Evolutionary conservation across 2,113 vertebrate species (phyloP).

Genomic region (Myrmecobius fasciatus): DNA sequence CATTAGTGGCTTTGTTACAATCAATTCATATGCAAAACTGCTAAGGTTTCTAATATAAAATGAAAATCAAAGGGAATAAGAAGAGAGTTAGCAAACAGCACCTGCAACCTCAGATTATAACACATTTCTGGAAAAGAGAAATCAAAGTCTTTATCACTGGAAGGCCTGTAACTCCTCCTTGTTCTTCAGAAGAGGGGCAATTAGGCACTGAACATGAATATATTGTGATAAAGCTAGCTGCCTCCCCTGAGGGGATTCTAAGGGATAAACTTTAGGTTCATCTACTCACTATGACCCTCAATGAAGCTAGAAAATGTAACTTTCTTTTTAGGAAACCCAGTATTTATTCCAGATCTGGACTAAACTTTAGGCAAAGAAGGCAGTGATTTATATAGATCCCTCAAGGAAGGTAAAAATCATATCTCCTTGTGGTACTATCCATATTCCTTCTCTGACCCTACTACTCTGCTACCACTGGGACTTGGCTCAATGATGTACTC

Average conservation of each 20-base stretch:
- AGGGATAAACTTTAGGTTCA: background rate
- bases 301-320: background rate
- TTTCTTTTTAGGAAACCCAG: background rate
- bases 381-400: background rate
- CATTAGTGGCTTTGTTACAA: background rate
- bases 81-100: background rate
- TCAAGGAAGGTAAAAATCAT: background rate
- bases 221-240: background rate
- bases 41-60: constrained; percentile 24
- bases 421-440: background rate
- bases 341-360: background rate
- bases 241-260: background rate
- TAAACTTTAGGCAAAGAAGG: background rate
- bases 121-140: background rate
- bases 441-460: background rate
- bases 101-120: background rate
- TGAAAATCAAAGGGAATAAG: constrained; percentile 28
- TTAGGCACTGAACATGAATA: background rate
- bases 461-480: background rate
- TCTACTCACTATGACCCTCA: background rate
- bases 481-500: background rate
- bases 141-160: background rate
- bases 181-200: constrained; percentile 1
- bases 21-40: background rate
- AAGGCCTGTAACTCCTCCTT: background rate